Evolutionary conservation across 2,113 vertebrate genomes (phyloP), one percentile per base, ranked within the genome.

Genomic region (Corydoras sp.): DNA sequence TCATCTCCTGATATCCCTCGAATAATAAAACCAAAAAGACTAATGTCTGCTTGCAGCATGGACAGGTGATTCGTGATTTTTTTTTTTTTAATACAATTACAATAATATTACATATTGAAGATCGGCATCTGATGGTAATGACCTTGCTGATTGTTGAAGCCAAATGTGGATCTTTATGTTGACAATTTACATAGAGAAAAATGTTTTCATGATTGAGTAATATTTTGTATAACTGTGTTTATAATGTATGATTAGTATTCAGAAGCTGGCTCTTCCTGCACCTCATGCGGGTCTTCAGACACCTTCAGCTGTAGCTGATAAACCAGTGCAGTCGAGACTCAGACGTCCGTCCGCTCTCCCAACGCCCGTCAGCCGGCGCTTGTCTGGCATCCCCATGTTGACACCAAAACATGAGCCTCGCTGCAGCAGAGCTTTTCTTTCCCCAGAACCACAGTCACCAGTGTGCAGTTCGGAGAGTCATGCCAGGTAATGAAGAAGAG

Each of bases 291-390:
- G 32, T 0, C 51, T 76, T 0, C 79, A 79, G 48, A 89, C 81
- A 0, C 85, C 86, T 12, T 71, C 85, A 32, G 54, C 79, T 43
- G 43, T 65, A 11, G 30, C 60, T 24, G 49, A 63, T 49, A 76
- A 72, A 54, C 50, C 78, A 0, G 29, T 81, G 71, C 91, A 89
- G 71, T 79, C 86, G n/a, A 90, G 83, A 9, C 3, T 75, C 0
- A 86, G 76, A 0, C 86, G 77, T 1, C 68, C 77, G 0, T 93
- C 93, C 0, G 84, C 84, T 6, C 68, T 96, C 3, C 94, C 95
- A 7, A 95, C 94, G 0, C 91, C 95, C 0, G 48, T 88, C 2
- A 74, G 72, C 31, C 82, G 84, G 10, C 84, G 86, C 9, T 29
- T 80, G 51, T 92, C 91, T 0, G 71, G 86, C 14, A 78, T 94